Conservation (phyloP, 1,140 invertebrate species). For the Limonius californicus region DNA sequence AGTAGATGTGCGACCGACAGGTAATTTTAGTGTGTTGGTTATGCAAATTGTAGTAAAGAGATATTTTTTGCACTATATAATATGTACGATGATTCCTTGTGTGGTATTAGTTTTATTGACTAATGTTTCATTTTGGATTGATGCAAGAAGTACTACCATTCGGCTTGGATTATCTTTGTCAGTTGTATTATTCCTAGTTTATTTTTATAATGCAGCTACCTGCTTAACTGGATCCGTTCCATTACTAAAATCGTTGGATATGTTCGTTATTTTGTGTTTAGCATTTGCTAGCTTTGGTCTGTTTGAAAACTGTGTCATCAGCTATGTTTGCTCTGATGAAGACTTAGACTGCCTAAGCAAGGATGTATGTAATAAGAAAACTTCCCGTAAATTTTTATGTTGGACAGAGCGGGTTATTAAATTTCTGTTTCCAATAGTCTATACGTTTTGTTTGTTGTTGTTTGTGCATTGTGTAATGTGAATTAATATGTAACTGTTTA, state of each 20-base stretch:
- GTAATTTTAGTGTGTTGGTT: conserved; percentile 26
- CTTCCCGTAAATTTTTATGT: too few species aligned
- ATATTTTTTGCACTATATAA: conserved; percentile 20
- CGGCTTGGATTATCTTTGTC: conserved; percentile 10
- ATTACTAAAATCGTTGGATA: conserved; percentile 29
- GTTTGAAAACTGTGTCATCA: conserved; percentile 19
- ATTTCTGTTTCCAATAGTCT: neutral
- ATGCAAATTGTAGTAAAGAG: conserved; percentile 22
- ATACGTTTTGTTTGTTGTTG: neutral
- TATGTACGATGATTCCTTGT: conserved; percentile 20
- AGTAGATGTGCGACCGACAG: conserved; percentile 18
- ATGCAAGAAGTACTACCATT: conserved; percentile 8
- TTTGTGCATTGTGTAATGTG: neutral
- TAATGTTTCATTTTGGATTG: conserved; percentile 25
- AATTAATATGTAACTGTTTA: too few species aligned
- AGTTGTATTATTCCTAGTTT: conserved; percentile 21
- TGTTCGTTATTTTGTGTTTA: conserved; percentile 25
- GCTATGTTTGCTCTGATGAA: neutral
- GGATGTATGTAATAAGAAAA: too few species aligned
- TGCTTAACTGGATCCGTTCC: conserved; percentile 18
- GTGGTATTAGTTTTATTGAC: conserved; percentile 20
- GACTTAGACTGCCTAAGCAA: too few species aligned
- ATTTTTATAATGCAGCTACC: neutral
- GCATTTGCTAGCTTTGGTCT: conserved; percentile 18
- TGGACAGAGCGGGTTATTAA: neutral